These are phyloP conservation scores for Sebastes melanostomus DNA, from an alignment of 2,797 vertebrate species.

Conservation along the genomic window DNA sequence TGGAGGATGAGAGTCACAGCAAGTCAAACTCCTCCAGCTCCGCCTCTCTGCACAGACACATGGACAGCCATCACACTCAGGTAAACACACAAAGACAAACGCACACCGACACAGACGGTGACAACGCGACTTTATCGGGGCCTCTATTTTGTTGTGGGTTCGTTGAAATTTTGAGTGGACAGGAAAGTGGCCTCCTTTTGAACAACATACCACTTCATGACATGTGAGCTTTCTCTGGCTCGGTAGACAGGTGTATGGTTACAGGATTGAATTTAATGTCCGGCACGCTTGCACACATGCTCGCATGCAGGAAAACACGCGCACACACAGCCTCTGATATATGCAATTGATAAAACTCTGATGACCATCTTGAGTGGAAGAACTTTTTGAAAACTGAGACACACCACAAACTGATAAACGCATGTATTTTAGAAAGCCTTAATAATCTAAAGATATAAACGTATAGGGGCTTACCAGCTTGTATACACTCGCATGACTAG, in stretches of 20 bases:
- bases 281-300: not conserved
- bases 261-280: constrained; percentile 69
- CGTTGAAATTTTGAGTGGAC: constrained; percentile 58
- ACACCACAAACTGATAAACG: constrained; percentile 1
- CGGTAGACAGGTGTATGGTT: constrained; percentile 69
- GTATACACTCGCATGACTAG: constrained; percentile 3
- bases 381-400: constrained; percentile 11
- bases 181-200: constrained; percentile 59
- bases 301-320: not conserved
- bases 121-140: constrained; percentile 1
- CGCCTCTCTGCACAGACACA: constrained; percentile 86
- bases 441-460: constrained; percentile 46
- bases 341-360: constrained; percentile 17
- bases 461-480: not conserved
- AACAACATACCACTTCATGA: constrained; percentile 63
- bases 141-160: constrained; percentile 50
- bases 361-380: constrained; percentile 3
- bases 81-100: constrained; percentile 72
- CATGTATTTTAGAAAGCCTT: constrained; percentile 26
- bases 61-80: constrained; percentile 93
- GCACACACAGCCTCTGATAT: not conserved
- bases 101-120: not conserved
- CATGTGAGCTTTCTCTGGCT: constrained; percentile 69
- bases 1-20: constrained; percentile 88
- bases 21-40: constrained; percentile 81